phyloP scores from a whole-genome alignment of 2,113 vertebrate species.

The Erinaceus europaeus region DNA sequence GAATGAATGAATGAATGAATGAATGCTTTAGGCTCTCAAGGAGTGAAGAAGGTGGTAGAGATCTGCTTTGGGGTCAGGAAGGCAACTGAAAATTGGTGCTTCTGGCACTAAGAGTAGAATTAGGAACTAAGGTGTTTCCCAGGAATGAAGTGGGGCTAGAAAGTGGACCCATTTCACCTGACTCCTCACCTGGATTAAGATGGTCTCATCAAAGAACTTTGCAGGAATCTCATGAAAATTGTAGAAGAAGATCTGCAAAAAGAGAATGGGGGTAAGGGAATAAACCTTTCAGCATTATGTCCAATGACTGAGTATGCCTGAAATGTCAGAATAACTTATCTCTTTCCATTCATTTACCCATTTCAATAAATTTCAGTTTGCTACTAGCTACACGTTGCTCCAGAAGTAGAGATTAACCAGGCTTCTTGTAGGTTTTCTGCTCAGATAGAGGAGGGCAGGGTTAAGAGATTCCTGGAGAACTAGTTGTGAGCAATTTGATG shows the following conservation, averaged over 20 bases:
- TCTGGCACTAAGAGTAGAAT: no score
- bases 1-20: background rate
- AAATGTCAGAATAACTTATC: background rate
- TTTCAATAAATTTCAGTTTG: background rate
- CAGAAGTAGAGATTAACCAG: background rate
- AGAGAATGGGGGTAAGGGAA: background rate
- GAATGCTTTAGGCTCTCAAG: background rate
- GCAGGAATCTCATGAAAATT: conserved; percentile 72
- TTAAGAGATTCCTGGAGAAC: background rate
- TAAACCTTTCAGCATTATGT: background rate
- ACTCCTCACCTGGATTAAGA: conserved; percentile 73
- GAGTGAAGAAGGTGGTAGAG: background rate
- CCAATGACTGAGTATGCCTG: background rate
- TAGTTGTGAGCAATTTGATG: background rate
- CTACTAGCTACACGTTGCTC: rapidly evolving
- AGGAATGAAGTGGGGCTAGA: background rate
- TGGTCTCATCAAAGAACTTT: conserved; percentile 70
- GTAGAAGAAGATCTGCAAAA: conserved; percentile 75
- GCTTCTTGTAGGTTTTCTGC: background rate
- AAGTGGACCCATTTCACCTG: background rate
- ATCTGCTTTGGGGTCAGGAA: background rate
- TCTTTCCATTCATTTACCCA: background rate
- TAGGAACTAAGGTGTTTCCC: background rate
- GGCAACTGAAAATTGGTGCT: no score
- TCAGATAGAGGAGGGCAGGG: background rate